Evolutionary conservation across 2,888 invertebrate species (phyloP).

Genomic region (Volucella zonaria): DNA sequence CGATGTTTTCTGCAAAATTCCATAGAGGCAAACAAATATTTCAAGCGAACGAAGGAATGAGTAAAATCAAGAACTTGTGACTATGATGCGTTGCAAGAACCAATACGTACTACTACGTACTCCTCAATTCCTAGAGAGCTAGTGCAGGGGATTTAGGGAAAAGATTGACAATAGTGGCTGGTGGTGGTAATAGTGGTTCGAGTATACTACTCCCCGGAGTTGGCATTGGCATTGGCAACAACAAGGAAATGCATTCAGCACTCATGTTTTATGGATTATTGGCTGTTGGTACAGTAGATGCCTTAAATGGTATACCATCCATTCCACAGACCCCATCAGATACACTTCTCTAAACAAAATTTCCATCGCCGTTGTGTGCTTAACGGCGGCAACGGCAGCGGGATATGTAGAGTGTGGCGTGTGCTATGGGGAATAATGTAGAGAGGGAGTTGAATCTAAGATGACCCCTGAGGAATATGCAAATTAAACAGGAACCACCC

Average conservation of each 20-base stretch:
- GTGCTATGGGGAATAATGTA: background rate
- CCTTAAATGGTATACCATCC: constrained; percentile 48
- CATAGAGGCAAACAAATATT: constrained; percentile 67
- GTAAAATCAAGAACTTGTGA: constrained; percentile 32
- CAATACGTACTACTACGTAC: constrained; percentile 12
- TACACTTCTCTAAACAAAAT: constrained; percentile 40
- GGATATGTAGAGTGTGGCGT: constrained; percentile 10
- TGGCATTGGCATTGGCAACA: constrained; percentile 47
- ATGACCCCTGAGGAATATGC: constrained; percentile 62
- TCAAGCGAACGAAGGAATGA: constrained; percentile 29
- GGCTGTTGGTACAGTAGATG: constrained; percentile 48
- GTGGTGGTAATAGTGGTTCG: constrained; percentile 11
- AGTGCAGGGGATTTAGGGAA: constrained; percentile 12
- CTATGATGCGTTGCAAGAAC: constrained; percentile 36
- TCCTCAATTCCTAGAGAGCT: no score
- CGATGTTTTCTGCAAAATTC: constrained; percentile 67
- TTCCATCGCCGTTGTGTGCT: constrained; percentile 1
- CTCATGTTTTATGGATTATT: constrained; percentile 73
- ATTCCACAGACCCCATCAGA: constrained; percentile 60
- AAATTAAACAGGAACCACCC: constrained; percentile 35
- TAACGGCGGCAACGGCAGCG: background rate
- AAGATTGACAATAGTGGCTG: constrained; percentile 8
- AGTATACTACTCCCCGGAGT: constrained; percentile 30
- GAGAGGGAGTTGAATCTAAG: constrained; percentile 25
- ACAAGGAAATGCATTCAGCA: constrained; percentile 67